A percentile compares a stretch with the other conserved stretches of the same genome.
Conservation (phyloP, 2,113 vertebrate species). For the Eubucco bourcierii region DNA sequence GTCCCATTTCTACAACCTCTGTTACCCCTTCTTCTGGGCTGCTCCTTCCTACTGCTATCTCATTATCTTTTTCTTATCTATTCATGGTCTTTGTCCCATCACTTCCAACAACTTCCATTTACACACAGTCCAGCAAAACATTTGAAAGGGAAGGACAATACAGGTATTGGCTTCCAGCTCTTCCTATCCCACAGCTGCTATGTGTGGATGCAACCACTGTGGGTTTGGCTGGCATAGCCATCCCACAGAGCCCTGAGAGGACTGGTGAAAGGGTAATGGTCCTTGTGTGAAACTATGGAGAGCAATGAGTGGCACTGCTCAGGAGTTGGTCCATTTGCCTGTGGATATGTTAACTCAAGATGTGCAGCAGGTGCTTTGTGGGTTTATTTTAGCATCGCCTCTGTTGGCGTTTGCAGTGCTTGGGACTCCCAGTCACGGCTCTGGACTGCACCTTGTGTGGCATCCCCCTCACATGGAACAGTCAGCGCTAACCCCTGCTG, state of each 20-base stretch:
- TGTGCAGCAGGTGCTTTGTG: neutral
- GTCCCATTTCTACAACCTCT: neutral
- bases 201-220: accelerated
- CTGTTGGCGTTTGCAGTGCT: too few species aligned
- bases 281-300: accelerated
- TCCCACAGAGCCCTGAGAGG: neutral
- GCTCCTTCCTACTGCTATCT: neutral
- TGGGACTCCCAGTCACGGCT: neutral
- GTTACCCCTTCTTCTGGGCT: neutral
- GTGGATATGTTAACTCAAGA: accelerated
- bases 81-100: neutral
- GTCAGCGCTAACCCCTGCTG: accelerated
- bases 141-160: neutral
- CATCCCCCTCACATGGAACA: accelerated
- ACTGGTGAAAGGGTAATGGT: neutral
- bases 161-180: neutral
- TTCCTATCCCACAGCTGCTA: neutral
- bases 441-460: accelerated
- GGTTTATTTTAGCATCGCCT: neutral
- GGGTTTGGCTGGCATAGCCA: neutral
- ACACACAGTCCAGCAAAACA: neutral
- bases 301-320: accelerated
- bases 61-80: neutral
- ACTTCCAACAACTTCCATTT: neutral
- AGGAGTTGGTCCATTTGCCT: neutral